Percentiles rank a stretch among this genome's conserved stretches.
Conservation (phyloP, 2,888 invertebrate genomes). For the Periphyllus acericola region DNA sequence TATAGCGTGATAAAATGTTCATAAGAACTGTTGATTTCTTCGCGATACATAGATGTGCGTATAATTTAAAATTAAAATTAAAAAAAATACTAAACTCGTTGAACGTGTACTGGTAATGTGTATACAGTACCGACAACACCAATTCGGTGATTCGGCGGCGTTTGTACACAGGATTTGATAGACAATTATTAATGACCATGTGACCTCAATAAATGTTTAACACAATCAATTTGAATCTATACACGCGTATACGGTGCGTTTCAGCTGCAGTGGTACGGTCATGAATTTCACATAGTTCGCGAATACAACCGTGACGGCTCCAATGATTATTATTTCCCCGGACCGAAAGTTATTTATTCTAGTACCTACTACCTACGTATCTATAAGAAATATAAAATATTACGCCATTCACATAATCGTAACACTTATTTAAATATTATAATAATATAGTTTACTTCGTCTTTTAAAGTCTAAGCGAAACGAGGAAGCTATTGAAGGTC, state of each 20-base stretch:
- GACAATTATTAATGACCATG: neutral
- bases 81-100: no score
- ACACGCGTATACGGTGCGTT: neutral
- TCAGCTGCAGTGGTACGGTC: neutral
- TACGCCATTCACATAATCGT: no score
- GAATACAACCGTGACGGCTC: neutral
- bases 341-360: neutral
- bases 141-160: neutral
- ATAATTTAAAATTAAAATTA: neutral
- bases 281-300: neutral
- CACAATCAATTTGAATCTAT: constrained; percentile 7
- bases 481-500: no score
- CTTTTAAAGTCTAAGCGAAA: no score
- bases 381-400: no score
- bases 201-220: constrained; percentile 6
- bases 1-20: neutral
- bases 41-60: neutral
- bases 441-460: no score
- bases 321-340: neutral
- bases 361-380: no score
- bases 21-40: neutral
- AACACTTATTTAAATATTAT: no score
- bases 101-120: no score
- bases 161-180: neutral
- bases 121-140: neutral